Conservation (phyloP, 2,113 vertebrate genomes). For the Gymnogyps californianus region DNA sequence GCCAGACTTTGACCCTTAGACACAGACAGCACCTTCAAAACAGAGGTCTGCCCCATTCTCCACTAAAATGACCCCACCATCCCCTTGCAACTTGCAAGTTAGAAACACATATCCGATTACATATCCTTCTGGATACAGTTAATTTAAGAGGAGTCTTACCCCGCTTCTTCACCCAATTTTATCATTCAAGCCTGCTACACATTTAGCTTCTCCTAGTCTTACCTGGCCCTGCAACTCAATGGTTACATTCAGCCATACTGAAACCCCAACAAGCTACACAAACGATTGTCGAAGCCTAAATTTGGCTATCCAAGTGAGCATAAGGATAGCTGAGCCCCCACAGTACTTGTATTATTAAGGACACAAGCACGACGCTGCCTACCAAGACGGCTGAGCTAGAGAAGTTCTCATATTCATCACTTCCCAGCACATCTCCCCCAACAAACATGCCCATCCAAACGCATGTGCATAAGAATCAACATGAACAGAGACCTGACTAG, state of each 20-base stretch:
- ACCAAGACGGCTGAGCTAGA: background rate
- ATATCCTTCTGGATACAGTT: background rate
- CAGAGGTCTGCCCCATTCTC: background rate
- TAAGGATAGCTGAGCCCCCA: background rate
- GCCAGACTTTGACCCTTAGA: background rate
- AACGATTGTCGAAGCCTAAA: background rate
- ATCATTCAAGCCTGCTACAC: background rate
- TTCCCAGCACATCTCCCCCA: background rate
- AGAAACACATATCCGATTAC: accelerated
- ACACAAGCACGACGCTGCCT: background rate
- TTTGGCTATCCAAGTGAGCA: background rate
- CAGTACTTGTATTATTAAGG: background rate
- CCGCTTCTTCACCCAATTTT: background rate
- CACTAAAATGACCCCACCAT: no score
- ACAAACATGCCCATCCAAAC: background rate
- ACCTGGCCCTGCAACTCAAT: background rate
- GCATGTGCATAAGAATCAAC: background rate
- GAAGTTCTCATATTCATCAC: background rate
- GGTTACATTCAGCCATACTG: background rate
- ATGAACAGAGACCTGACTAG: background rate
- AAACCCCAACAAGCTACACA: background rate
- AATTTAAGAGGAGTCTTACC: background rate
- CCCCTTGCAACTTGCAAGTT: background rate
- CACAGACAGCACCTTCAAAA: background rate
- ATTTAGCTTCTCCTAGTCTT: background rate